Evolutionary conservation across 2,888 invertebrate species (phyloP).

Genomic region (Trisateles emortualis): DNA sequence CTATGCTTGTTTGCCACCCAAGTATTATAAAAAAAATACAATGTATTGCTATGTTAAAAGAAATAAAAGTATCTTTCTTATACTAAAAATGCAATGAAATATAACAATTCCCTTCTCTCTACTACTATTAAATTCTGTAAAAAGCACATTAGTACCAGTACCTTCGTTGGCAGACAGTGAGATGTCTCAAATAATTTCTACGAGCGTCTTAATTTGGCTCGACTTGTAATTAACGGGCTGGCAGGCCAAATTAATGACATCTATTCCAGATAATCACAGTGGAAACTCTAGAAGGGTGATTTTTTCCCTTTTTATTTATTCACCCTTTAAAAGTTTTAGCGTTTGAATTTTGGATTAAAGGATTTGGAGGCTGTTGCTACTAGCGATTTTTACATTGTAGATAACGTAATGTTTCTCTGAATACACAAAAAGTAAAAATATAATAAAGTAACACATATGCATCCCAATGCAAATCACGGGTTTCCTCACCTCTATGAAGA

Average conservation of each 20-base stretch:
- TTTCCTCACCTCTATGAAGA: no score
- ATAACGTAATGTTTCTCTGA: no score
- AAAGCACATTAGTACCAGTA: slow-evolving; percentile 7
- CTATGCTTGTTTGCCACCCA: no score
- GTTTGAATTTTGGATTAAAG: slow-evolving; percentile 15
- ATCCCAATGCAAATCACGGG: no score
- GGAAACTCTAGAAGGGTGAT: slow-evolving; percentile 51
- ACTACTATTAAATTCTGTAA: slow-evolving; percentile 4
- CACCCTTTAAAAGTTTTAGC: slow-evolving; percentile 14
- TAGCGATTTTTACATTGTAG: background rate
- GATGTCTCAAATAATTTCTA: slow-evolving; percentile 41
- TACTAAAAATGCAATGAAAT: no score
- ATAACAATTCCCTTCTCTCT: background rate
- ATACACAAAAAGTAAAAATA: no score
- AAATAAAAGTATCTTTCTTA: no score
- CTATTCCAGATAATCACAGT: slow-evolving; percentile 61
- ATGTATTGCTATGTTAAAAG: no score
- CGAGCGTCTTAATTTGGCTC: slow-evolving; percentile 51
- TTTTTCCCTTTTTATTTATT: slow-evolving; percentile 40
- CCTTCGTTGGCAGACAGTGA: slow-evolving; percentile 19
- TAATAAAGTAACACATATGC: no score
- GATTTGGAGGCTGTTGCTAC: background rate
- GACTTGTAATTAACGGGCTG: slow-evolving; percentile 56
- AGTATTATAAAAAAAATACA: no score
- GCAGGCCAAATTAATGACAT: slow-evolving; percentile 62